Base-by-base conservation (phyloP, 2,797 vertebrate genomes). In the Coccyzus lansbergi region DNA sequence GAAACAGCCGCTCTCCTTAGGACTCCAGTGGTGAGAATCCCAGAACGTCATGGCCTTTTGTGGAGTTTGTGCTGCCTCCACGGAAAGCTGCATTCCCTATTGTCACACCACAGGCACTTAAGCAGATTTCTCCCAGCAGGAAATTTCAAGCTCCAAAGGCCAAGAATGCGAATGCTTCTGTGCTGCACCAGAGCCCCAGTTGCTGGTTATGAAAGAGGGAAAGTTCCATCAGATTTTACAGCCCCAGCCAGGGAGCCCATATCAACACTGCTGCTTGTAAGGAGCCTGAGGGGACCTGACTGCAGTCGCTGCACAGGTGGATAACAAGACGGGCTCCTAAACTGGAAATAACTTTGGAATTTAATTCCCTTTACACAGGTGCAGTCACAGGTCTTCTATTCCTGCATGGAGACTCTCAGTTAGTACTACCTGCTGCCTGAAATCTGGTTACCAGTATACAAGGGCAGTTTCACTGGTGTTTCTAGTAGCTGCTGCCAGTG, bases 101-200 rank as follows among this genome's bases (percentile, higher is more conserved):
- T 71, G 58, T 75, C 83, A 46, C 49, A 56, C 40, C 71, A 25
- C 65, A 42, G 82, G 52, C 82, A 34, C 70, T 89, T 55, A 21
- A 58, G 69, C 67, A 69, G 34, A 72, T 62, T 92, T 84, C 58
- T 86, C 65, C 60, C 62, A 72, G 90, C 46, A 34, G 72, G 78
- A 76, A 69, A 74, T 76, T 25, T 77, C 49, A 70, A 20, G 53
- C 40, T 52, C 75, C 49, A 51, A 52, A 86, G 69, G 60, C 46
- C 77, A 77, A 84, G 72, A 80, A 63, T 77, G 87, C 59, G 36
- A 22, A 52, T 0, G 3, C 29, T n/a, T 63, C 29, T 62, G 64
- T 59, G 62, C 59, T 81, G 63, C 56, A 58, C 52, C 18, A 5
- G 51, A 77, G 64, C 31, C 19, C 33, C 25, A 5, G 38, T 31